Evolutionary conservation across 2,888 invertebrate species (phyloP), one percentile per base, ranked within the genome.

Genomic region (Rhabditophanes sp.): DNA sequence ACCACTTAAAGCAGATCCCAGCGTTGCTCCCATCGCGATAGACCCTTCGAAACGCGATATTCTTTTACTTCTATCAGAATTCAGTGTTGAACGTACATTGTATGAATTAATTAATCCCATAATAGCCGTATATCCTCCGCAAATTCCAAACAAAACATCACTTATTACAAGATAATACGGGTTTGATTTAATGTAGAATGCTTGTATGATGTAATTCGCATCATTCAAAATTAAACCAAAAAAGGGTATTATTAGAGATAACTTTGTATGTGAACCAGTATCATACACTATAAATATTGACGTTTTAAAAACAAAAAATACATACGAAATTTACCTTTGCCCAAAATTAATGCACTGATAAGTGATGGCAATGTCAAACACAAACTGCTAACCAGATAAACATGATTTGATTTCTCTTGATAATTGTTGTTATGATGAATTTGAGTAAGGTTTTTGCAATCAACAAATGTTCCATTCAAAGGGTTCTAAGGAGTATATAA

Each of bases 21-120:
- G 30, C 12, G 66, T 65, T 23, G 59, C 64, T 4, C 67, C 61
- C 18, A 68, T 32, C 30, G 66, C 67, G 25, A 64, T 59, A 42
- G 66, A 63, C 2, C 65, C 60, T 44, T 68, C 68, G 28, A 65
- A 46, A 22, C 65, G 55, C 2, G 66, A 66, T 14, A 68, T 56
- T 33, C 64, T 49, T 16, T 57, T 50, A 9, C 59, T 65, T 28
- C 65, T 56, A 18, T 52, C 41, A 7, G 46, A 41, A 3, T 46
- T 35, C n/a, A 46, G 32, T 8, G 65, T 54, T 7, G 64, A 52
- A 33, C 66, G 62, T 2, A 65, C 58, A 3, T 65, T 48, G 42
- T 67, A 68, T 19, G 67, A 66, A 38, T 65, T 60, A 1, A 63
- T 56, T 3, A 63, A 61, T 4, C 67, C 64, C 18, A 67, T 51